Conservation (phyloP, 2,113 vertebrate species). For the Cyanoderma ruficeps region DNA sequence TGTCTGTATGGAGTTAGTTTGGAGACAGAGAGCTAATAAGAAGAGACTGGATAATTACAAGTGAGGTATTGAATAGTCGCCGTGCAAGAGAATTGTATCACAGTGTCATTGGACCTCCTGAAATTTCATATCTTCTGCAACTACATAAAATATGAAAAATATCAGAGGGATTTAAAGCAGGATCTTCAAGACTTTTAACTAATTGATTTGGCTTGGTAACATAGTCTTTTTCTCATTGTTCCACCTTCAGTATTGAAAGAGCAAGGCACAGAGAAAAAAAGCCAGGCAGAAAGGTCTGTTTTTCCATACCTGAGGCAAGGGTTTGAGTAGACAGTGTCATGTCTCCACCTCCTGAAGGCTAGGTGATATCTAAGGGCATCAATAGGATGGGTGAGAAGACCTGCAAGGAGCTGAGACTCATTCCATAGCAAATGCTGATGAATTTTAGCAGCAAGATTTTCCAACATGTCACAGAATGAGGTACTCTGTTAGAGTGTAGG, state of each 20-base stretch:
- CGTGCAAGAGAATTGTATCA: neutral
- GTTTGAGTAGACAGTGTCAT: fast-evolving
- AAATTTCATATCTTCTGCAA: neutral
- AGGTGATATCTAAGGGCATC: neutral
- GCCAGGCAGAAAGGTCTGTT: neutral
- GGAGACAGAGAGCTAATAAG: neutral
- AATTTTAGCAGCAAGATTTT: neutral
- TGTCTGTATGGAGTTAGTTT: neutral
- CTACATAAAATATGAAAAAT: neutral
- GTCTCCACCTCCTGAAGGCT: neutral
- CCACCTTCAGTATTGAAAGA: neutral
- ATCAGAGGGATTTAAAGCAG: neutral
- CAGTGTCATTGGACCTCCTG: neutral
- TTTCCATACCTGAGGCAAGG: neutral
- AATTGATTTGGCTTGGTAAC: fast-evolving
- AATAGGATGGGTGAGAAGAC: neutral
- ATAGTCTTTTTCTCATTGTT: neutral
- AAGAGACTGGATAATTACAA: neutral
- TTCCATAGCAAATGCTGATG: neutral
- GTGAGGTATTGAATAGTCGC: fast-evolving
- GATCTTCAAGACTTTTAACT: neutral
- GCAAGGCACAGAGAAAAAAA: neutral
- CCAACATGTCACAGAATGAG: neutral
- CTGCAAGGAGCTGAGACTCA: fast-evolving
- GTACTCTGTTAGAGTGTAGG: neutral